phyloP scores from a whole-genome alignment of 1,140 invertebrate species.

The Myzus persicae region DNA sequence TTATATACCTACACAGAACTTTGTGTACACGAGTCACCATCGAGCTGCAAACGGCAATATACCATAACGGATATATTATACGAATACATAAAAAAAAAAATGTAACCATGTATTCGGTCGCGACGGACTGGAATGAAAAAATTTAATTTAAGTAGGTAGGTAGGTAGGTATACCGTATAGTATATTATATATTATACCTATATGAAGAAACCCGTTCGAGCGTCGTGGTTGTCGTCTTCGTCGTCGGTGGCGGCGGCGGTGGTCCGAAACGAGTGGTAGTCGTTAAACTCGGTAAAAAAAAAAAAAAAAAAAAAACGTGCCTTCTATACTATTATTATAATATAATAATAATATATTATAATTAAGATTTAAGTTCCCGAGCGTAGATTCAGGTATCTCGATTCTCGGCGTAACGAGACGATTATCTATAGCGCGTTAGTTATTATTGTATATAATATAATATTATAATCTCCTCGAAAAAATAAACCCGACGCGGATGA shows the following conservation, averaged over 20 bases:
- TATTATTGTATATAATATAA: not conserved
- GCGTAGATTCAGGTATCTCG: not conserved
- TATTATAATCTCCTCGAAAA: not conserved
- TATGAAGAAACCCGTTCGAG: slow-evolving; percentile 8
- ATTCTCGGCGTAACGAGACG: not conserved
- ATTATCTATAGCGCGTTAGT: not conserved
- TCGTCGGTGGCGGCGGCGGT: not conserved
- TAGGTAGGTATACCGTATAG: not conserved
- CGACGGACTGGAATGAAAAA: not conserved
- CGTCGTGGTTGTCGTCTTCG: not conserved
- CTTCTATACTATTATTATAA: not conserved
- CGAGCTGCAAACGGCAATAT: not conserved
- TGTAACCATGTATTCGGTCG: slow-evolving; percentile 30
- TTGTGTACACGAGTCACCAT: not conserved
- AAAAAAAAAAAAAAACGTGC: not conserved
- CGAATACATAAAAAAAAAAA: slow-evolving; percentile 14
- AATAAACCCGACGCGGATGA: slow-evolving; percentile 3
- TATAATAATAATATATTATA: slow-evolving; percentile 23
- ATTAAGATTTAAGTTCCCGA: not conserved
- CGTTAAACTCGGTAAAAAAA: slow-evolving; percentile 3
- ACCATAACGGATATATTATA: not conserved
- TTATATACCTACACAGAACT: too few species aligned
- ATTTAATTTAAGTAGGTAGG: not conserved
- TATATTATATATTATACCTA: not conserved
- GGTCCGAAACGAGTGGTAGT: not conserved